These are phyloP conservation scores for Sylvicola cinctus DNA, from an alignment of 2,888 invertebrate genomes.

Conservation along the genomic window DNA sequence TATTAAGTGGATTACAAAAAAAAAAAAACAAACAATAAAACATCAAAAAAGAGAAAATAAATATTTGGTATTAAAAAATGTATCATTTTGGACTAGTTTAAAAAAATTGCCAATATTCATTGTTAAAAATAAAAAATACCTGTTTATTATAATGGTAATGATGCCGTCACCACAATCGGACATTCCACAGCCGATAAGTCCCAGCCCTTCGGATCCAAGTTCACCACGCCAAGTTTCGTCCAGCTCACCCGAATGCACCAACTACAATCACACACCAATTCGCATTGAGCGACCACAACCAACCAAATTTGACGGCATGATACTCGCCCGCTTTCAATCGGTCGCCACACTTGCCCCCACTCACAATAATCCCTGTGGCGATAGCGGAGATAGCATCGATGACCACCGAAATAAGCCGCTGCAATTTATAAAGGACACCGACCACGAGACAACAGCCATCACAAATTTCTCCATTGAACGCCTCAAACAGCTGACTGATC, in stretches of 20 bases:
- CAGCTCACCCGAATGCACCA: slow-evolving; percentile 2
- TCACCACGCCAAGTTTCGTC: too few species aligned
- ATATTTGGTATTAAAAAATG: too few species aligned
- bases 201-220: slow-evolving; percentile 20
- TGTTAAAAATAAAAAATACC: too few species aligned
- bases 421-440: too few species aligned
- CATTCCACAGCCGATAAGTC: slow-evolving; percentile 17
- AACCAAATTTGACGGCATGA: slow-evolving; percentile 7
- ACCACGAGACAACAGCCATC: too few species aligned
- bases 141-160: slow-evolving; percentile 29
- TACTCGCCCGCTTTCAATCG: slow-evolving; percentile 7
- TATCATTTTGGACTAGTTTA: too few species aligned
- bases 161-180: slow-evolving; percentile 21
- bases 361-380: too few species aligned
- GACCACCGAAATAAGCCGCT: too few species aligned
- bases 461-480: slow-evolving; percentile 22
- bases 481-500: slow-evolving; percentile 21
- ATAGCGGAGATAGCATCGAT: too few species aligned
- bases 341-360: background rate
- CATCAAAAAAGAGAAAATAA: too few species aligned
- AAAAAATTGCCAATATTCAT: background rate
- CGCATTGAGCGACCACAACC: slow-evolving; percentile 7
- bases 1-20: too few species aligned
- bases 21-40: too few species aligned
- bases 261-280: slow-evolving; percentile 7